A percentile compares a stretch with the other conserved stretches of the same genome.
Conservation (phyloP, 2,888 invertebrate species). For the Dyspetes luteomarginatus region DNA sequence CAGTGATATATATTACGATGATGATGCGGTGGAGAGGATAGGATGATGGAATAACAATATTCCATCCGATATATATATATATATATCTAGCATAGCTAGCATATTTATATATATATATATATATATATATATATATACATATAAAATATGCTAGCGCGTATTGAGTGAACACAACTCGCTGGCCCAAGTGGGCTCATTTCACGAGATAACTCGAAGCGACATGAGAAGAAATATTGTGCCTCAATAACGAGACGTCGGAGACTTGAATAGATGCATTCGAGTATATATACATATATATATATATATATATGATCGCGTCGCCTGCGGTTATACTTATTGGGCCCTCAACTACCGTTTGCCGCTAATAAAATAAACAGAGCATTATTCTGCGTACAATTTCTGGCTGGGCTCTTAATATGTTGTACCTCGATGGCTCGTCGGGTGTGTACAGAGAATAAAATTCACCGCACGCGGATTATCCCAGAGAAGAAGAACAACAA, state of each 20-base stretch:
- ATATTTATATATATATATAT: too few relatives aligned
- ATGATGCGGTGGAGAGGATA: too few relatives aligned
- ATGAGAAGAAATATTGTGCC: not conserved
- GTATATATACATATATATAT: not conserved
- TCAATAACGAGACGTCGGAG: not conserved
- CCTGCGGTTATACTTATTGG: conserved; percentile 68
- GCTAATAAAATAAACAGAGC: conserved; percentile 80
- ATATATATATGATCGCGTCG: conserved; percentile 37
- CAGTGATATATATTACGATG: too few relatives aligned
- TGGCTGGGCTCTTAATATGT: conserved; percentile 74
- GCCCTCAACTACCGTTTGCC: conserved; percentile 73
- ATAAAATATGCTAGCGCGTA: too few relatives aligned
- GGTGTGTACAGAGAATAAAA: conserved; percentile 67
- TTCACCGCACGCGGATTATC: conserved; percentile 77
- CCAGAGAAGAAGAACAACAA: conserved; percentile 76
- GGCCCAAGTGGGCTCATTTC: too few relatives aligned
- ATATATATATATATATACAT: too few relatives aligned
- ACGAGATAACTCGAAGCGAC: not conserved
- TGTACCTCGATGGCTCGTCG: conserved; percentile 67
- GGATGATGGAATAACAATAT: too few relatives aligned
- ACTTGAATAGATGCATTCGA: too few relatives aligned
- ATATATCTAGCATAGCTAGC: too few relatives aligned
- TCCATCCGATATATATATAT: too few relatives aligned
- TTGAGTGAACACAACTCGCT: too few relatives aligned
- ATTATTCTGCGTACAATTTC: conserved; percentile 71